Conservation (phyloP, 2,888 invertebrate genomes). For the Platycheirus rosarum region DNA sequence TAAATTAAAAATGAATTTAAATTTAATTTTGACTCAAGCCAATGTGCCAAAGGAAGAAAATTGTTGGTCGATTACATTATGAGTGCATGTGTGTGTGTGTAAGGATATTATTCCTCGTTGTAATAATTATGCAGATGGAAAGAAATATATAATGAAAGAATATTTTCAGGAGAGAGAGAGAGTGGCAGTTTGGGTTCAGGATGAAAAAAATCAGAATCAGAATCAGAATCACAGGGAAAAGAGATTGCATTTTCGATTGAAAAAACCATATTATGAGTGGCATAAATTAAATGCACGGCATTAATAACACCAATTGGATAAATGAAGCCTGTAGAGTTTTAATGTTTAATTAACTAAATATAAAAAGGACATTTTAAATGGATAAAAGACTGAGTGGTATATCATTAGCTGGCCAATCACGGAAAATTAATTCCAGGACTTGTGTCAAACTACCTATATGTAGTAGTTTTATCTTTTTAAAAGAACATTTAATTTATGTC, state of each 20-base stretch:
- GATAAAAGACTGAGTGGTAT: background rate
- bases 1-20: conserved; percentile 62
- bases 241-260: conserved; percentile 57
- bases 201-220: conserved; percentile 16
- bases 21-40: conserved; percentile 15
- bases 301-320: conserved; percentile 53
- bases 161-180: conserved; percentile 13
- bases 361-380: conserved; percentile 40
- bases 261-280: conserved; percentile 51
- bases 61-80: background rate
- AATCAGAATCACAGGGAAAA: conserved; percentile 23
- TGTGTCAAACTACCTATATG: background rate
- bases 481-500: background rate
- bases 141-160: conserved; percentile 29
- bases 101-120: conserved; percentile 6
- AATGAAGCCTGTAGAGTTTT: conserved; percentile 23
- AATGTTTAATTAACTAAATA: conserved; percentile 44
- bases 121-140: conserved; percentile 27
- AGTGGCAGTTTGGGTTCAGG: background rate
- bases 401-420: conserved; percentile 35
- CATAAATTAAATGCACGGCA: conserved; percentile 61
- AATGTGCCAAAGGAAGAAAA: background rate
- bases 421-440: conserved; percentile 6
- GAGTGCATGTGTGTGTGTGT: background rate
- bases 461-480: background rate